Conservation (phyloP, 1,140 invertebrate species). For the Berghia stephanieae region DNA sequence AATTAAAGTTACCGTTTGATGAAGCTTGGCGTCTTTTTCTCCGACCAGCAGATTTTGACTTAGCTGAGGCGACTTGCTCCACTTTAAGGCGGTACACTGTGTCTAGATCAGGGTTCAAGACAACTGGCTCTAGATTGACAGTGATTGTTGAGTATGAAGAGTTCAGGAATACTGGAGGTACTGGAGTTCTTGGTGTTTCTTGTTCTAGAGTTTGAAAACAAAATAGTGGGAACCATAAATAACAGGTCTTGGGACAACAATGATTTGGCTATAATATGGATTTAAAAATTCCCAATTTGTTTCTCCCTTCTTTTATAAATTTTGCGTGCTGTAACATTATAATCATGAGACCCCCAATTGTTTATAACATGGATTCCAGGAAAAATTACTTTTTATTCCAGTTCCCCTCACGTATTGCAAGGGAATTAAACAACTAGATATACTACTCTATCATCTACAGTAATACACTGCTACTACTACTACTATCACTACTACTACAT, state of each 20-base stretch:
- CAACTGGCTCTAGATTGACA: constrained; percentile 47
- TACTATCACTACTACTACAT: too few species aligned
- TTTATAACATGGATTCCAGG: background rate
- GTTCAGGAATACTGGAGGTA: constrained; percentile 43
- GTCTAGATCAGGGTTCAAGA: constrained; percentile 39
- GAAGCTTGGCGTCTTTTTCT: too few species aligned
- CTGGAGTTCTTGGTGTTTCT: constrained; percentile 32
- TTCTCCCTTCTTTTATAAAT: background rate
- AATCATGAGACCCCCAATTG: background rate
- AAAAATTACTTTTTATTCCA: too few species aligned
- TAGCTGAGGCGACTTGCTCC: constrained; percentile 33
- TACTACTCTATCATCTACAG: too few species aligned
- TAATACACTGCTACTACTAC: too few species aligned
- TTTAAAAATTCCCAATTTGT: background rate
- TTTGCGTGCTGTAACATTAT: background rate
- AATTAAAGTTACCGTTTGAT: too few species aligned
- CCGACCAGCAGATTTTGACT: background rate
- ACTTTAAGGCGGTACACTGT: constrained; percentile 48
- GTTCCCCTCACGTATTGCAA: too few species aligned
- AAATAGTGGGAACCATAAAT: background rate
- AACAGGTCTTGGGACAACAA: background rate
- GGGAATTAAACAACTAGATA: too few species aligned
- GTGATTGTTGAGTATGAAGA: constrained; percentile 41
- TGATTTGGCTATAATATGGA: background rate
- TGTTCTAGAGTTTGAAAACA: constrained; percentile 39